phyloP scores from a whole-genome alignment of 2,113 vertebrate genomes.

The Austrofundulus limnaeus region DNA sequence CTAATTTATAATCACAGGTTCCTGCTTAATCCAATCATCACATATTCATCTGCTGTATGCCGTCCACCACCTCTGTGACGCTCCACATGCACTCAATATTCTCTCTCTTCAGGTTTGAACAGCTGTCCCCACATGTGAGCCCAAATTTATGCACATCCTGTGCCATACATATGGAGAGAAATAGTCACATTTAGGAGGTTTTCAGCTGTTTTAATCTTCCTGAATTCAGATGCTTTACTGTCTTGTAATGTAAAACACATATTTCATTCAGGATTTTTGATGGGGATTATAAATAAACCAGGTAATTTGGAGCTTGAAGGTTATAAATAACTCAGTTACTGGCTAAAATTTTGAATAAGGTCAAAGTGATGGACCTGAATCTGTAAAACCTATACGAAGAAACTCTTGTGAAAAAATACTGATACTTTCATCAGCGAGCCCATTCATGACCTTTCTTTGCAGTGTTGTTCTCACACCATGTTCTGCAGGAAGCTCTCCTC shows the following conservation, averaged over 20 bases:
- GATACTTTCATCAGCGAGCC: neutral
- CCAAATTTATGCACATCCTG: slow-evolving; percentile 22
- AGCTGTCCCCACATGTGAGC: slow-evolving; percentile 40
- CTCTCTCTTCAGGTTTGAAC: slow-evolving; percentile 31
- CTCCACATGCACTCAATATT: slow-evolving; percentile 40
- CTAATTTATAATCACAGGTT: slow-evolving; percentile 41
- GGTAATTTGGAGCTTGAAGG: slow-evolving; percentile 18
- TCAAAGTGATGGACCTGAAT: slow-evolving; percentile 16
- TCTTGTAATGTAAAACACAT: neutral
- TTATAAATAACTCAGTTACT: neutral
- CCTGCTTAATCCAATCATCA: slow-evolving; percentile 40
- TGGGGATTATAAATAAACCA: neutral
- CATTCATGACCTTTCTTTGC: slow-evolving; percentile 19
- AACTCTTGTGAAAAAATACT: slow-evolving; percentile 9
- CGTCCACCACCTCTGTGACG: slow-evolving; percentile 30
- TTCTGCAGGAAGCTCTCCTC: neutral
- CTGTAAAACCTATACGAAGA: slow-evolving; percentile 3
- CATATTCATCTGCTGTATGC: slow-evolving; percentile 38
- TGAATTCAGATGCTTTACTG: neutral
- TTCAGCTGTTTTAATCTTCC: neutral
- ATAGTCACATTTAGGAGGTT: slow-evolving; percentile 10
- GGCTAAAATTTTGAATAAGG: slow-evolving; percentile 25
- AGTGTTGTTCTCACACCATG: slow-evolving; percentile 1
- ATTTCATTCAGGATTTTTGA: neutral
- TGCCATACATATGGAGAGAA: slow-evolving; percentile 9